Percentiles rank a stretch among this genome's conserved stretches.
Conservation (phyloP, 2,888 invertebrate genomes). For the Melinopterus prodromus region DNA sequence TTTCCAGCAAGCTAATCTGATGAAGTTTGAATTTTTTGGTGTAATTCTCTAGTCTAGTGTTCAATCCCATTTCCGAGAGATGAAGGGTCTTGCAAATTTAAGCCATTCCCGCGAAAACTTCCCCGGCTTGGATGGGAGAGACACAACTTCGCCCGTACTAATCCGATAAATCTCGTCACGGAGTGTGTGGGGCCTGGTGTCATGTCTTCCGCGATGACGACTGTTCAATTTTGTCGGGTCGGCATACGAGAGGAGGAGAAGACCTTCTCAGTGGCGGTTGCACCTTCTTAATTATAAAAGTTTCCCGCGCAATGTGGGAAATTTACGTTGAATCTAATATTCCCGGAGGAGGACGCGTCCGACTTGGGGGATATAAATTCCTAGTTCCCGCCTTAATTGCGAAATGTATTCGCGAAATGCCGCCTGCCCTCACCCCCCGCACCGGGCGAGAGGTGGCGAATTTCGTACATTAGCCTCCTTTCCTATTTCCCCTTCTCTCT, state of each 20-base stretch:
- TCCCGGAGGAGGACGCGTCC: constrained; percentile 6
- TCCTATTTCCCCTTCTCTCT: no score
- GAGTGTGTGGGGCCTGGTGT: background rate
- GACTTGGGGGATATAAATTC: constrained; percentile 50
- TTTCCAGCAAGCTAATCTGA: background rate
- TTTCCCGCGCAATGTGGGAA: constrained; percentile 24
- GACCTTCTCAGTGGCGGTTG: constrained; percentile 6
- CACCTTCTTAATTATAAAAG: constrained; percentile 27
- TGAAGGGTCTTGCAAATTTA: constrained; percentile 9
- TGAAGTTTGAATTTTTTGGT: background rate
- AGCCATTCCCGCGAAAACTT: background rate
- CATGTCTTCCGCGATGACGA: background rate
- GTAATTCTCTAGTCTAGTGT: background rate
- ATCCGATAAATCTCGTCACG: background rate
- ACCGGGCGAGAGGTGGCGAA: background rate
- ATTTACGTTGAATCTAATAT: constrained; percentile 25
- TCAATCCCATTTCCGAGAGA: constrained; percentile 1
- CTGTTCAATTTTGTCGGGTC: background rate
- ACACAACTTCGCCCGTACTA: background rate
- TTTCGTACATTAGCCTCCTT: background rate
- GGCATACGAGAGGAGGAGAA: background rate
- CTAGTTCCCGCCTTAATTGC: constrained; percentile 53
- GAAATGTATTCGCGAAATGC: constrained; percentile 51
- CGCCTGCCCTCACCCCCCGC: constrained; percentile 13
- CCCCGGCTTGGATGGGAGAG: background rate